These are phyloP conservation scores for Iphiclides podalirius DNA, from an alignment of 2,888 invertebrate genomes.

Conservation along the genomic window DNA sequence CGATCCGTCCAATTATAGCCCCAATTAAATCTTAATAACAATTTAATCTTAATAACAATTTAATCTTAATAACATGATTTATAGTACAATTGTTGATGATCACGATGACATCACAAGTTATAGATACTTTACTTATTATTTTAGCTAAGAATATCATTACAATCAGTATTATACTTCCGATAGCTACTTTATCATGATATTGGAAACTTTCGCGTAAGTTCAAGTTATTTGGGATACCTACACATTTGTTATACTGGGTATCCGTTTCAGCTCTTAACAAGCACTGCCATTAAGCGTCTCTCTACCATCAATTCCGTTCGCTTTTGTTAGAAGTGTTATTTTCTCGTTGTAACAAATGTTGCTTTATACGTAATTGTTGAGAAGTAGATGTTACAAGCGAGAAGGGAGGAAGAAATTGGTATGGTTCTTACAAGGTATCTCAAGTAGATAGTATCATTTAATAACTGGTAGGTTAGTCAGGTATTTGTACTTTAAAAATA, in stretches of 20 bases:
- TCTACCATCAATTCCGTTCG: constrained; percentile 1
- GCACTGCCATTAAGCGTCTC: constrained; percentile 14
- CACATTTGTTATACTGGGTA: background rate
- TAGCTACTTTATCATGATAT: background rate
- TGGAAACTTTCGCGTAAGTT: constrained; percentile 14
- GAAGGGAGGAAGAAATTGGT: background rate
- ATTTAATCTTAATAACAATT: too few species aligned
- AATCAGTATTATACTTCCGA: background rate
- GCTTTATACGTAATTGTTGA: constrained; percentile 3
- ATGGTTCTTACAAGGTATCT: background rate
- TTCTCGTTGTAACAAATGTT: constrained; percentile 8
- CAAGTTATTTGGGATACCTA: constrained; percentile 7
- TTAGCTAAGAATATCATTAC: too few species aligned
- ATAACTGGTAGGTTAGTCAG: too few species aligned
- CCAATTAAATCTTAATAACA: too few species aligned
- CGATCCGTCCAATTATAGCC: too few species aligned
- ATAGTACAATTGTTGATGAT: too few species aligned
- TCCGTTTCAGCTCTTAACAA: constrained; percentile 11
- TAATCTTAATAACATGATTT: too few species aligned
- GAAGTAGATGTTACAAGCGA: too few species aligned
- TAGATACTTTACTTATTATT: too few species aligned
- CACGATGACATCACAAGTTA: too few species aligned
- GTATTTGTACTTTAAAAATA: too few species aligned
- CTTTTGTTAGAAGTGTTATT: constrained; percentile 9
- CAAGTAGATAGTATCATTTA: background rate